Evolutionary conservation across 2,113 vertebrate species (phyloP), one percentile per base, ranked within the genome.

Genomic region (Parus major): DNA sequence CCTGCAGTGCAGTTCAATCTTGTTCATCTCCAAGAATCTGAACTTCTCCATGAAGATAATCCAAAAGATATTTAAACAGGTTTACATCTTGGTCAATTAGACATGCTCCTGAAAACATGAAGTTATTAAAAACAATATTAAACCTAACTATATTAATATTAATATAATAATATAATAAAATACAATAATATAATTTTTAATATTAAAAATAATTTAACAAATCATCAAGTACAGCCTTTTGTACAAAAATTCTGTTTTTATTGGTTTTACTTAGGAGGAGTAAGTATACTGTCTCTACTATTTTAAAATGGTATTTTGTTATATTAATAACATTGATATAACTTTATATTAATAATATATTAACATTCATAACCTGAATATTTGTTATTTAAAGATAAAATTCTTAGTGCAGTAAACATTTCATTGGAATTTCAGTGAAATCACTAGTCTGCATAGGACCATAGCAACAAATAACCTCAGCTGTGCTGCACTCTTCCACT

Each of bases 41-140:
- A 92, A 98, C 86, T 94, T 98, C 98, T 88, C 98, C 98, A 2
- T 98, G 97, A 77, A 98, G 97, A 85, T 98, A 98, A 96, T 98
- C 98, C 96, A 98, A 81, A 79, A 98, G 97, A 42, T 98, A 98
- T 31, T 98, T 98, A 97, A 98, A 98, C 1, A 98, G 93, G 27
- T 75, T 97, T 87, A 98, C 97, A 76, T 98, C 97, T 77, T 96
- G 72, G 79, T 98, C 97, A 94, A 98, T 98, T 76, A 98, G 61
- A 86, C 98, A 97, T 24, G 96, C 97, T 56, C 98, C 98, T 98
- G 86, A 77, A 97, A 98, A 83, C 15, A 95, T 10, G 84, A 50
- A 72, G 71, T 66, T 1, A 82, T 39, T 39, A 39, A 39, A 39
- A 39, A 39, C 39, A 39, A 12, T 39, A 39, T 39, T 39, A 39